Conservation (phyloP, 2,113 vertebrate genomes). For the Catharus fuscescens region DNA sequence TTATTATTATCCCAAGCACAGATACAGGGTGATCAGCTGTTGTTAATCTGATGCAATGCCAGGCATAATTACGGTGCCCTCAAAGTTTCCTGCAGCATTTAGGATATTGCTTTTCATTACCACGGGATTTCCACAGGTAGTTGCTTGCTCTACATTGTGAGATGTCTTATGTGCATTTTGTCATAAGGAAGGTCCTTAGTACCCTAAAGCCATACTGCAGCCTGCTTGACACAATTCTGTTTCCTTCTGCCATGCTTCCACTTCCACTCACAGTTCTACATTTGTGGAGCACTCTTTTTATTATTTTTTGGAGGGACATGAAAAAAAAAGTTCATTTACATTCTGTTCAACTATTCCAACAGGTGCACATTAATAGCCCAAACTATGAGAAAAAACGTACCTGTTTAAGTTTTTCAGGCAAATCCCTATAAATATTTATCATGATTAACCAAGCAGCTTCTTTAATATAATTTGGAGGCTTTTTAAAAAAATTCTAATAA, state of each 20-base stretch:
- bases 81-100: not conserved
- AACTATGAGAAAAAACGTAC: not conserved
- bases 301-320: not conserved
- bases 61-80: not conserved
- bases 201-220: not conserved
- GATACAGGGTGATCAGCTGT: not conserved
- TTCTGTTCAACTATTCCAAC: not conserved
- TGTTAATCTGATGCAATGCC: not conserved
- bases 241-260: not conserved
- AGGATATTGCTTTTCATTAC: not conserved
- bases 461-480: not conserved
- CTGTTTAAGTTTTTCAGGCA: not conserved
- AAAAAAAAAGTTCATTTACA: not conserved
- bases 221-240: not conserved
- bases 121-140: not conserved
- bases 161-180: not conserved
- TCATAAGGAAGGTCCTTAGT: not conserved
- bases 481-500: fast-evolving
- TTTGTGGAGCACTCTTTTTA: not conserved
- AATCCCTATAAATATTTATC: not conserved
- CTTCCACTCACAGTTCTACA: not conserved
- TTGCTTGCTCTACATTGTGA: not conserved
- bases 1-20: not conserved
- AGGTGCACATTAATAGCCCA: not conserved
- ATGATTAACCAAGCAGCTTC: not conserved